Base-by-base conservation (phyloP, 1,140 invertebrate species). In the Lethrus apterus region DNA sequence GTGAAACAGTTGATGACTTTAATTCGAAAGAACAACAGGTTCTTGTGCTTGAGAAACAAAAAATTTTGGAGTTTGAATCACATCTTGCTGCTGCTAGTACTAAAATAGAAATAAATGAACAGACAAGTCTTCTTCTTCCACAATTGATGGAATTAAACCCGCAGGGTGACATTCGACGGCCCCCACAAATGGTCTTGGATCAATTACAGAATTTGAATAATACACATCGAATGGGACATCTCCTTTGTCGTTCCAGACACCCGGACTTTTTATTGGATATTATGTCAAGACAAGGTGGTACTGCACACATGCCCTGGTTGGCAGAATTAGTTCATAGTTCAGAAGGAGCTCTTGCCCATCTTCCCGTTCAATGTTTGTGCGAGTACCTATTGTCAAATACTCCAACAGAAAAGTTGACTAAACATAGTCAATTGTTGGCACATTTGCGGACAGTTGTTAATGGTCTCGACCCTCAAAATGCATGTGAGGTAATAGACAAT, bases 361-460 rank as follows among this genome's bases (percentile, higher is more conserved):
- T 98, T 5, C 93, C 93, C 0, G 91, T 97, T 15, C 93, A 96
- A 59, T 96, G 93, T 68, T 73, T 98, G 4, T 97, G 93, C 71
- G 93, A 97, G 68, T 97, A 96, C 69, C 71, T 97, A 15, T 75
- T 95, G 1, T 90, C 89, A 14, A 84, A 83, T 1, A 76, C 74
- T 0, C 69, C 67, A 9, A 66, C 67, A 0, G 75, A 77, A 19
- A 77, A 78, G 56, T 73, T 81, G 38, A 76, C 79, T 5, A 85
- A 89, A 60, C 86, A 88, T 56, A 76, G 83, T 3, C 84, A 93
- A 65, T 66, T 97, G 23, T 68, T 94, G 15, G 70, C 72, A 8
- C 88, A 93, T 65, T 71, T 97, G 30, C 69, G 81, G 40, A 72
- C 76, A 52, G 70, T 84, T 4, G 70, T 85, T 30, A 79, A 72